Evolutionary conservation across 2,797 vertebrate species (phyloP).

Genomic region (Agapornis canus): DNA sequence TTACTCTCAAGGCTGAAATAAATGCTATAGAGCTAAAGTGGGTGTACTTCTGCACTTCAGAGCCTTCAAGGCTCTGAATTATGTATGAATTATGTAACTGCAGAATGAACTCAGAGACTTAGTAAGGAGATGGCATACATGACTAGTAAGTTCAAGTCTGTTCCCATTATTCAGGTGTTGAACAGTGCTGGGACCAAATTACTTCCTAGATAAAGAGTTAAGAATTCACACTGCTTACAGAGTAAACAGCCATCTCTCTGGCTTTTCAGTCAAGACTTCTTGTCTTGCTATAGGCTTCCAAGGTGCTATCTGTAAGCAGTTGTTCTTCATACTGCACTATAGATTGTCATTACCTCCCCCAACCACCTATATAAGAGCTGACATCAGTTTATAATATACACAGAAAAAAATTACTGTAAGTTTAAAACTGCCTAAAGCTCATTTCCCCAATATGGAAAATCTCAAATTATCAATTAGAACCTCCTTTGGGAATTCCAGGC

Average conservation of each 20-base stretch:
- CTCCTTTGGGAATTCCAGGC: background rate
- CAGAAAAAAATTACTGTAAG: rapidly evolving
- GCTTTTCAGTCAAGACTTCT: background rate
- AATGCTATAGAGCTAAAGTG: background rate
- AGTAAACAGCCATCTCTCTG: background rate
- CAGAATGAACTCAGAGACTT: background rate
- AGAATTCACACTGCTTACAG: background rate
- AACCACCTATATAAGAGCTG: background rate
- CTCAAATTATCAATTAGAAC: background rate
- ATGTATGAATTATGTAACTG: background rate
- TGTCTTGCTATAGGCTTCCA: background rate
- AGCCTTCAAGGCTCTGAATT: background rate
- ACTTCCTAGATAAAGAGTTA: background rate
- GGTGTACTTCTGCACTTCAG: background rate
- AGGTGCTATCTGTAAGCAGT: background rate
- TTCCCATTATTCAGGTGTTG: background rate
- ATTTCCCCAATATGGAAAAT: background rate
- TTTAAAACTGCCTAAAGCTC: background rate
- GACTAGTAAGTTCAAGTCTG: background rate
- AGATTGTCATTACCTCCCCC: background rate
- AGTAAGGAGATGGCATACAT: background rate
- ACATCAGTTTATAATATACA: background rate
- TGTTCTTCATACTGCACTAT: background rate
- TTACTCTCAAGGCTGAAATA: background rate
- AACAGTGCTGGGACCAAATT: background rate